Evolutionary conservation across 2,888 invertebrate genomes (phyloP), one percentile per base, ranked within the genome.

Genomic region (Reticulitermes lucifugus): DNA sequence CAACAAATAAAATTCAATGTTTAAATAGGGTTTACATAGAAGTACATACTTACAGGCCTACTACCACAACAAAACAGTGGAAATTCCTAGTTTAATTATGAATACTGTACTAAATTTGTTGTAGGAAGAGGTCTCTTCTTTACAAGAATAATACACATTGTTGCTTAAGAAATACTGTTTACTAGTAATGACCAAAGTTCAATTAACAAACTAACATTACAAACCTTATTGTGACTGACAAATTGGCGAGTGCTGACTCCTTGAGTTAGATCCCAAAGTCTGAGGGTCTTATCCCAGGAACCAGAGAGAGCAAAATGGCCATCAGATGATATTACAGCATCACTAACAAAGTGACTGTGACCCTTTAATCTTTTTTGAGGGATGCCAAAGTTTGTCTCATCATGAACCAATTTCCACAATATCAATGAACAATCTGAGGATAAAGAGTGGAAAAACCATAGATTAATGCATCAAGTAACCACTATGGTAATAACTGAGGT

Each of bases 251-350:
- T 99, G 14, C 98, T 98, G 91, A 96, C 96, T 90, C 98, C 98
- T 87, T 98, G 97, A 88, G 97, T 97, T 91, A 99, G 95, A 94
- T 99, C 99, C 99, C 99, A 99, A 82, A 99, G 93, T 89, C 99
- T 96, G 85, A 99, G 94, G 85, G 99, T 99, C 92, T 98, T 98
- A 93, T 99, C 99, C 99, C 99, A 99, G 0, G 99, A 99, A 84
- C 99, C 99, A 87, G 99, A 99, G 83, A 99, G 93, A 84, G 99
- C 99, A 92, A 99, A 99, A 93, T 99, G 99, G 88, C 99, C 99
- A 92, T 99, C 99, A 85, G 98, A 98, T 29, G 99, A 99, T 87
- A 99, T 94, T 84, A 99, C 99, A 84, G 99, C 99, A 91, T 99
- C 99, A 86, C 98, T 98, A 89, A 99, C 98, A 91, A 99, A 99